Percentiles rank a stretch among this genome's conserved stretches.
phyloP scores from a whole-genome alignment of 2,888 invertebrate species.

The Pseudococcus viburni region DNA sequence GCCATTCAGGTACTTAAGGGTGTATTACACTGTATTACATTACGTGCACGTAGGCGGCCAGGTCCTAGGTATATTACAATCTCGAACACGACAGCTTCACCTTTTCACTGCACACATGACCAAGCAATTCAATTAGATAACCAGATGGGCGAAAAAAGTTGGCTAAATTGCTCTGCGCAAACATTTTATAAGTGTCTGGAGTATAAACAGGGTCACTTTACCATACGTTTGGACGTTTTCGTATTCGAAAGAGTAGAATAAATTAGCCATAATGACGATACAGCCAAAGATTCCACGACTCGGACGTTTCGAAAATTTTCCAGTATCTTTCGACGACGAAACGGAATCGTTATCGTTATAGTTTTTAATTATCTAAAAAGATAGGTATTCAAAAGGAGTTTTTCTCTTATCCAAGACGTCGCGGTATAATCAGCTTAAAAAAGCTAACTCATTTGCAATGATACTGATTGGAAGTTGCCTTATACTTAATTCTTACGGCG shows the following conservation, averaged over 20 bases:
- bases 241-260: background rate
- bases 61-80: background rate
- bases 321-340: background rate
- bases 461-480: constrained; percentile 35
- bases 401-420: constrained; percentile 4
- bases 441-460: constrained; percentile 47
- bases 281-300: background rate
- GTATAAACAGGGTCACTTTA: background rate
- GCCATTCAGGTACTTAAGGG: background rate
- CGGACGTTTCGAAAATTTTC: background rate
- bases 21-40: constrained; percentile 22
- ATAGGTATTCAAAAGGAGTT: constrained; percentile 39
- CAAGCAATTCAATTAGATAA: constrained; percentile 8
- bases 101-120: background rate
- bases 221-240: background rate
- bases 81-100: background rate
- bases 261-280: background rate
- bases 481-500: constrained; percentile 23
- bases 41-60: background rate
- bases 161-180: background rate
- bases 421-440: constrained; percentile 31
- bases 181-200: background rate
- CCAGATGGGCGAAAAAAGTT: background rate
- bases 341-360: constrained; percentile 11
- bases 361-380: constrained; percentile 40